Evolutionary conservation across 2,113 vertebrate genomes (phyloP), one percentile per base, ranked within the genome.

Genomic region (Setophaga petechia): DNA sequence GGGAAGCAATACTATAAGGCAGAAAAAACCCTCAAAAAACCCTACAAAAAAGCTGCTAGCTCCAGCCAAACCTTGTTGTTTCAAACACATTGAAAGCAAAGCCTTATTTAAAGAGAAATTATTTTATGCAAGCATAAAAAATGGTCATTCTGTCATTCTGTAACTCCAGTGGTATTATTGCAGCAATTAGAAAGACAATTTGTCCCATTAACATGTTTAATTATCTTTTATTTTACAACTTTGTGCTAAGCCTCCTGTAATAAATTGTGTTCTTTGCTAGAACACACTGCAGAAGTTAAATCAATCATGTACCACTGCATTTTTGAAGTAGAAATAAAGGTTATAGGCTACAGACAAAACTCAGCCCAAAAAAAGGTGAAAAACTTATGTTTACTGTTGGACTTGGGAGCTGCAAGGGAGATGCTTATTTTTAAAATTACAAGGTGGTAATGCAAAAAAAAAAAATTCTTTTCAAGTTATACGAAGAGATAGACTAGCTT

Each of bases 101-200:
- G 22, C 9, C 10, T 89, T 85, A 79, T 37, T 90, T 90, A 19
- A 87, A 79, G 79, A 58, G 6, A 74, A 84, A 77, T 82, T 55
- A 69, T 71, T 85, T 88, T 80, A 85, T n/a, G 43, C 51, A 85
- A 39, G 39, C 63, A 79, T 41, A 71, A 24, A 80, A 27, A 90
- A 63, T 4, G 10, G 49, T 47, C 28, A 62, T 82, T 68, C 77
- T 72, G 47, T 37, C 15, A 68, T 75, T 83, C 67, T 54, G 67
- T 79, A 95, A 71, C 35, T 80, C 35, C 57, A 86, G 24, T 25
- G 51, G 67, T 66, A 73, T 79, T 87, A 68, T 0, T 57, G 35
- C 43, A 96, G 75, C 57, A 84, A 87, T 87, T 52, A 86, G 47
- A 91, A 87, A 93, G 37, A 82, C 52, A 78, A 73, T 30, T 81